Evolutionary conservation across 2,113 vertebrate species (phyloP).

Genomic region (Melierax canorus): DNA sequence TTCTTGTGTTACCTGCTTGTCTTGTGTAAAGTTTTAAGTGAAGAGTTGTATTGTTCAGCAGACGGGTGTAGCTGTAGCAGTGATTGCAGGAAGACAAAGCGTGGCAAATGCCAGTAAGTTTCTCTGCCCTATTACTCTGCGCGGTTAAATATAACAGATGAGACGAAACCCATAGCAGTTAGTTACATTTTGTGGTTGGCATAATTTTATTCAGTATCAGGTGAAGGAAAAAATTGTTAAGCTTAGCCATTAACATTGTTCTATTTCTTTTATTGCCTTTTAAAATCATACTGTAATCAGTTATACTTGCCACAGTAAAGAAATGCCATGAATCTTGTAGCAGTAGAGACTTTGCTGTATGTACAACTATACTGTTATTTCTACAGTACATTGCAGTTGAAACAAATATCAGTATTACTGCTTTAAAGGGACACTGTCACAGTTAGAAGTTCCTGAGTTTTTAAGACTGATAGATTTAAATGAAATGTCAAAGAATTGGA

Average conservation of each 20-base stretch:
- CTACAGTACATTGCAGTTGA: not conserved
- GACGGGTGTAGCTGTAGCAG: not conserved
- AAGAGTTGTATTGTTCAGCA: fast-evolving
- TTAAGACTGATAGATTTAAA: not conserved
- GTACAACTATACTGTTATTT: not conserved
- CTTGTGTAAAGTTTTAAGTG: fast-evolving
- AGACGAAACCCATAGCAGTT: not conserved
- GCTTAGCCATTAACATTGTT: not conserved
- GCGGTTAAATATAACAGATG: fast-evolving
- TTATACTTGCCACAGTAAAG: not conserved
- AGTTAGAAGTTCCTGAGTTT: not conserved
- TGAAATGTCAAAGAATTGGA: not conserved
- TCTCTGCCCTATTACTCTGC: not conserved
- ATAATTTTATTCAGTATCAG: not conserved
- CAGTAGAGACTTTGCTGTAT: not conserved
- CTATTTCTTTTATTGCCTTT: not conserved
- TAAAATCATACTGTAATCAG: constrained; percentile 15
- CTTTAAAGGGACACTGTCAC: not conserved
- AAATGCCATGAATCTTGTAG: not conserved
- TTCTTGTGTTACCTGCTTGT: not conserved
- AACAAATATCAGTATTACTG: not conserved
- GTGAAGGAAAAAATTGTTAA: not conserved
- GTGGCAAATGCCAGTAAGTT: fast-evolving
- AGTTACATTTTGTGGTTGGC: not conserved
- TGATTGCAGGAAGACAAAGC: too few relatives aligned